Evolutionary conservation across 1,140 invertebrate species (phyloP), one percentile per base, ranked within the genome.

Genomic region (Geopemphigus sp.): DNA sequence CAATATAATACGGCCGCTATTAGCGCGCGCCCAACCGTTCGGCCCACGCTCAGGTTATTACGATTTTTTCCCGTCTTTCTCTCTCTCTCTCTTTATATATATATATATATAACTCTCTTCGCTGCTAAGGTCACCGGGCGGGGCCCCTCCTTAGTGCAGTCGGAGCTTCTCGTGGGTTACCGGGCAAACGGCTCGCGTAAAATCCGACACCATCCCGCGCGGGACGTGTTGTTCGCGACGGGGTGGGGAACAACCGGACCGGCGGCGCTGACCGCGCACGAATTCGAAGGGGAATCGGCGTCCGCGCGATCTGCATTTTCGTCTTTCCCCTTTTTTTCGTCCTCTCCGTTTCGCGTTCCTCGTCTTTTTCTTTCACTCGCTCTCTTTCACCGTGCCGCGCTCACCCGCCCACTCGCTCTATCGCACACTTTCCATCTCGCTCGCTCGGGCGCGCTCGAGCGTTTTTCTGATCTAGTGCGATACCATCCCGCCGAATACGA

Each of bases 1-100:
- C 24, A 78, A 72, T 19, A 63, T 57, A 39, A 3, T 39, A 39
- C 3, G 3, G 8, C 3, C 8, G 32, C 32, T n/a, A n/a, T 61
- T 47, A 29, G 74, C 73, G 39, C 57, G 22, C 74, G 56, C 54
- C 54, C 74, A 57, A 50, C 57, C 73, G 39, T 39, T 14, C 74
- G 56, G 73, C 73, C 74, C 74, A 63, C 74, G 74, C 57, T 78
- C 74, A 17, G 74, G 57, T 78, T 78, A 56, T 78, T 78, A 61
- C 63, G 53, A 54, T 74, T 63, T 78, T 63, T 59, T 10, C 63
- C 45, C 24, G 47, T 59, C 29, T 78, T 22, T 39, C 32, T 39
- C 8, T 39, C 32, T 39, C 32, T 39, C 32, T 39, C 32, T 39
- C 32, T 8, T 39, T 39, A n/a, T n/a, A n/a, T n/a, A n/a, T n/a